Evolutionary conservation across 2,113 vertebrate genomes (phyloP).

Genomic region (Pelecanus crispus): DNA sequence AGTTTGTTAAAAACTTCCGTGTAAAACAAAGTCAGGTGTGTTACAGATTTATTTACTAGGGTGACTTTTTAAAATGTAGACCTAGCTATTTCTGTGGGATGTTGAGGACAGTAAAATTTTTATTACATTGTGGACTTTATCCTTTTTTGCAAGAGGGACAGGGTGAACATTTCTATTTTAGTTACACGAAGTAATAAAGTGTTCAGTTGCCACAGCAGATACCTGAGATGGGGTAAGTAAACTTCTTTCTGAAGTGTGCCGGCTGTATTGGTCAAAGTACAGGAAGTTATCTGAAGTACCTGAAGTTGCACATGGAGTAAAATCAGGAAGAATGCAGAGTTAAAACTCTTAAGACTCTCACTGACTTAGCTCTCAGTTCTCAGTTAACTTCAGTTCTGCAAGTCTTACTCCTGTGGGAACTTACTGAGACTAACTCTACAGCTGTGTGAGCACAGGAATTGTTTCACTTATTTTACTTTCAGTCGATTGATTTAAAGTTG

Average conservation of each 20-base stretch:
- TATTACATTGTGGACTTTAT: neutral
- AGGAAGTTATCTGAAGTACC: neutral
- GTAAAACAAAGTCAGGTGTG: neutral
- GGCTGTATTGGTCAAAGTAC: neutral
- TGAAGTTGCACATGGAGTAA: neutral
- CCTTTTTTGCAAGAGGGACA: neutral
- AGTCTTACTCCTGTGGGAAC: neutral
- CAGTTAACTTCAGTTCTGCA: neutral
- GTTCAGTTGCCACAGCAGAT: neutral
- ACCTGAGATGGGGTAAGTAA: conserved; percentile 18
- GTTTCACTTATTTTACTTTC: neutral
- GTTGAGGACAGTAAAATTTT: neutral
- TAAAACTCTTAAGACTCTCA: neutral
- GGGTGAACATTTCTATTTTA: neutral
- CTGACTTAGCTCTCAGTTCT: neutral
- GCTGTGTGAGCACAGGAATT: neutral
- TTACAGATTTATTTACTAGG: neutral
- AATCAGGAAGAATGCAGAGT: neutral
- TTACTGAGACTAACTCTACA: neutral
- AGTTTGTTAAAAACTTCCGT: neutral
- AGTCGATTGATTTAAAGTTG: neutral
- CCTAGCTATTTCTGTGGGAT: neutral
- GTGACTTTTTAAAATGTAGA: neutral
- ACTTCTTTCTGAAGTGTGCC: neutral
- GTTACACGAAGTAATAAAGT: neutral